These are phyloP conservation scores for Trissonchulus sp. DNA, from an alignment of 2,888 invertebrate species.

Conservation along the genomic window DNA sequence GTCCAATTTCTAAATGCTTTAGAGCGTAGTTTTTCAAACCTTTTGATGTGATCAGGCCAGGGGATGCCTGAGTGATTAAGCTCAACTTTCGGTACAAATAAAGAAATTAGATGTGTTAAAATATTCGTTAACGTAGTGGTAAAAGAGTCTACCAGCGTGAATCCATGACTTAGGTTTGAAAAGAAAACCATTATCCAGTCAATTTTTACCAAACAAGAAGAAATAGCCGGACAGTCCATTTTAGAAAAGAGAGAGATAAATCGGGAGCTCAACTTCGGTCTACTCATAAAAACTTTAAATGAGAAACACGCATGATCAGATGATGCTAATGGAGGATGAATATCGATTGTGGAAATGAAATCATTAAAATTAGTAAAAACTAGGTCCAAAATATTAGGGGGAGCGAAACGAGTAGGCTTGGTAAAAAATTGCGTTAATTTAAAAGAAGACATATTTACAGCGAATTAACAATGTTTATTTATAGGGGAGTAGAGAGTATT, in stretches of 20 bases:
- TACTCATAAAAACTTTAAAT: too few relatives aligned
- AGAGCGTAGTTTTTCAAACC: background rate
- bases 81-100: background rate
- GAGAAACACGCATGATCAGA: slow-evolving; percentile 23
- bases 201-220: background rate
- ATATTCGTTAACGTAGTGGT: background rate
- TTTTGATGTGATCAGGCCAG: background rate
- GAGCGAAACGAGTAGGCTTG: slow-evolving; percentile 6
- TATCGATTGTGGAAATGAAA: background rate
- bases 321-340: background rate
- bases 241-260: too few relatives aligned
- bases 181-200: slow-evolving; percentile 12
- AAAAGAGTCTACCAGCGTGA: background rate
- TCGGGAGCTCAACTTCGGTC: too few relatives aligned
- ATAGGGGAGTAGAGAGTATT: background rate
- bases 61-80: background rate
- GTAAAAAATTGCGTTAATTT: background rate
- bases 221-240: background rate
- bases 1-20: background rate
- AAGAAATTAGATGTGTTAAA: background rate
- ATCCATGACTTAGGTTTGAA: background rate
- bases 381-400: slow-evolving; percentile 8
- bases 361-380: background rate
- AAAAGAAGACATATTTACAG: background rate
- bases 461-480: background rate